These are phyloP conservation scores for Natrix natrix DNA, from an alignment of 2,797 vertebrate genomes.

Conservation along the genomic window DNA sequence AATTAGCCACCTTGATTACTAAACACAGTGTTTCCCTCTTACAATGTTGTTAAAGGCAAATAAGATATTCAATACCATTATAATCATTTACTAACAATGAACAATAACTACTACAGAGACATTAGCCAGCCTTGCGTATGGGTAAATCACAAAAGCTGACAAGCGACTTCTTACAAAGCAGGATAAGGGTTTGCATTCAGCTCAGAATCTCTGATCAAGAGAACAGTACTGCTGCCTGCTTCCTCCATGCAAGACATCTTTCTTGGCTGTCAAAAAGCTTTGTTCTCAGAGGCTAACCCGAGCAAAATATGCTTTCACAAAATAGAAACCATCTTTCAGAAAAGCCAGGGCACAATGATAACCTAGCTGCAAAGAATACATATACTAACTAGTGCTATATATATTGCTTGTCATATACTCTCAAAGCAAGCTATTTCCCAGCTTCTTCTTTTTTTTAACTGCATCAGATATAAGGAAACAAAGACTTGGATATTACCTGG, in stretches of 20 bases:
- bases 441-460: slow-evolving; percentile 38
- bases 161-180: slow-evolving; percentile 25
- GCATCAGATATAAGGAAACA: slow-evolving; percentile 53
- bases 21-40: neutral
- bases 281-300: slow-evolving; percentile 64
- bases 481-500: slow-evolving; percentile 70
- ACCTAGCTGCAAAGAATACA: slow-evolving; percentile 19
- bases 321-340: slow-evolving; percentile 44
- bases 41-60: neutral
- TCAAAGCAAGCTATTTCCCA: slow-evolving; percentile 51
- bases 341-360: slow-evolving; percentile 41
- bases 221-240: slow-evolving; percentile 41
- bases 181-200: slow-evolving; percentile 28
- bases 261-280: slow-evolving; percentile 69
- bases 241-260: slow-evolving; percentile 49
- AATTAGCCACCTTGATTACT: neutral
- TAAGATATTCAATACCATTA: neutral
- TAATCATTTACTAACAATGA: slow-evolving; percentile 37
- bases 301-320: slow-evolving; percentile 38
- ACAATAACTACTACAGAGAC: slow-evolving; percentile 40
- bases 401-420: slow-evolving; percentile 10
- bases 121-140: slow-evolving; percentile 55
- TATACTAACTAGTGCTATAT: neutral
- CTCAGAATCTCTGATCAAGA: slow-evolving; percentile 42
- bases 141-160: slow-evolving; percentile 25